Base-by-base conservation (phyloP, 2,797 vertebrate genomes). In the Micropoecilia bifurca region DNA sequence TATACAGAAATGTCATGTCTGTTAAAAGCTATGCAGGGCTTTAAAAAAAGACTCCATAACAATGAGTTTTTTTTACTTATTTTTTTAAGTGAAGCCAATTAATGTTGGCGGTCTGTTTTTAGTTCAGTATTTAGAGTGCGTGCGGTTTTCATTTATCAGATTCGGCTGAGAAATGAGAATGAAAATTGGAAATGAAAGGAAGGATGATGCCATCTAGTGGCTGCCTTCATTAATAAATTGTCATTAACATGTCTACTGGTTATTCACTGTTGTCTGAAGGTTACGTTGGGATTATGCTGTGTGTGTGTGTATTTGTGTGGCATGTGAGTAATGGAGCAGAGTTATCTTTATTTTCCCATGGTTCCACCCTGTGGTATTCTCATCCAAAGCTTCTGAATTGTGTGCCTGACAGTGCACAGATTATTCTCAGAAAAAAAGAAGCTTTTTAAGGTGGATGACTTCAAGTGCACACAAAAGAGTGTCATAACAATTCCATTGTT, bases 121-220 rank as follows among this genome's bases (percentile, higher is more conserved):
- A 81, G 63, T 75, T 75, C 61, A 28, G 55, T 45, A 25, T 72
- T 79, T 73, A 50, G 39, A 81, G 59, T 76, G 78, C 71, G 82
- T 74, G 43, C 45, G 66, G 10, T 39, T 80, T 59, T 73, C 28
- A 1, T 63, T 78, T 74, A 75, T 77, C 63, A 43, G 77, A 66
- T 68, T 84, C 71, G 81, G 68, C 71, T 88, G 84, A 88, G 71
- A 66, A 86, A 91, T 88, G 83, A 73, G 66, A 76, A 53, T 25
- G 30, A 18, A 82, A 89, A 92, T 91, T 89, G 74, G 16, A 88
- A 85, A 92, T 91, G 83, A 92, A 93, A 93, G 87, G 87, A 83
- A 75, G 41, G 79, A 93, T 81, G 81, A 63, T 86, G 94, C 93
- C 94, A 95, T 94, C 95, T 95, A 94, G 94, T 93, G 95, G 94